phyloP scores from a whole-genome alignment of 1,140 invertebrate genomes.

The Pseudoatta argentina region DNA sequence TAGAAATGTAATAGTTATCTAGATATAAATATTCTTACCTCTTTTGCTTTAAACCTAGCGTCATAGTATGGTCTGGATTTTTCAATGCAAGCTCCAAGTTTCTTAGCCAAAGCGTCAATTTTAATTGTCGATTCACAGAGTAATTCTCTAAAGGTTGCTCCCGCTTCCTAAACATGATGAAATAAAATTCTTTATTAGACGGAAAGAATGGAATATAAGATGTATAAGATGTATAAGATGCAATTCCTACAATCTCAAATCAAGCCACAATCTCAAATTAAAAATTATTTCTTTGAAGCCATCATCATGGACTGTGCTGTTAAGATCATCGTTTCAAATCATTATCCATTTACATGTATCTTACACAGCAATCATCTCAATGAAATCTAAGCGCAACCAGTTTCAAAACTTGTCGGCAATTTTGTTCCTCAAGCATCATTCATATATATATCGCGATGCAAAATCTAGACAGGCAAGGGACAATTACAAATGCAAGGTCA shows the following conservation, averaged over 20 bases:
- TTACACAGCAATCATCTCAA: slow-evolving; percentile 74
- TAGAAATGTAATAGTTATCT: background rate
- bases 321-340: slow-evolving; percentile 74
- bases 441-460: background rate
- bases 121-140: slow-evolving; percentile 94
- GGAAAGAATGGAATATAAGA: background rate
- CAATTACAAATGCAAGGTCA: background rate
- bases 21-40: slow-evolving; percentile 86
- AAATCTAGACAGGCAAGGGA: slow-evolving; percentile 14
- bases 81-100: slow-evolving; percentile 95
- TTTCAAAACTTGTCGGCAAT: slow-evolving; percentile 68
- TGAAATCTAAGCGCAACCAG: slow-evolving; percentile 74
- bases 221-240: background rate
- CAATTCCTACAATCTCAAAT: background rate
- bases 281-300: slow-evolving; percentile 72
- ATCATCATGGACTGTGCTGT: slow-evolving; percentile 69
- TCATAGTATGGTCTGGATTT: slow-evolving; percentile 97
- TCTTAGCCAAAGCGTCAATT: slow-evolving; percentile 93
- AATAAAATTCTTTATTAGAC: background rate
- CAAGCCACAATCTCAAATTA: slow-evolving; percentile 23
- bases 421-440: slow-evolving; percentile 41
- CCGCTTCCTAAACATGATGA: slow-evolving; percentile 89
- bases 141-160: slow-evolving; percentile 93
- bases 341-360: slow-evolving; percentile 80
- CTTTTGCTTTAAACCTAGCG: slow-evolving; percentile 91